Conservation (phyloP, 1,140 invertebrate genomes). For the Drosophila athabasca region DNA sequence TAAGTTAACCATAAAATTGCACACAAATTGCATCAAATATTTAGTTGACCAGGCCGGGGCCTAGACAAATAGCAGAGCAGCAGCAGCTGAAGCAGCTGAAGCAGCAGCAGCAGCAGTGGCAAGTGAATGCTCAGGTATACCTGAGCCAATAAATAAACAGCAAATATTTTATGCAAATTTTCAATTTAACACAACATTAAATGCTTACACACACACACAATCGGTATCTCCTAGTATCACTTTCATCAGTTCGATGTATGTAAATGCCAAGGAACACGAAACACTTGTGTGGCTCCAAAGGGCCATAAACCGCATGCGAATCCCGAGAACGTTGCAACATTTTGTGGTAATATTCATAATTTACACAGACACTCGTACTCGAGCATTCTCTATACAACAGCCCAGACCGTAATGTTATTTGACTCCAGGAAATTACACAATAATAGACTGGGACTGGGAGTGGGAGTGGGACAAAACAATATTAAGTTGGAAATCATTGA, state of each 20-base stretch:
- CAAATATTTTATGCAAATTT: constrained; percentile 82
- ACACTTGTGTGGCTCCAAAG: constrained; percentile 71
- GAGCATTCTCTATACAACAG: no score
- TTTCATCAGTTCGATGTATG: constrained; percentile 47
- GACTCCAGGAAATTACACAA: constrained; percentile 59
- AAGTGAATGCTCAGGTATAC: background rate
- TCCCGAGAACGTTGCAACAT: constrained; percentile 42
- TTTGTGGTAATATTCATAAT: constrained; percentile 77
- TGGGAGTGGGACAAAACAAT: background rate
- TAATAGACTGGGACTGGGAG: background rate
- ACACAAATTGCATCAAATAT: constrained; percentile 80
- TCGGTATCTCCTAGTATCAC: background rate
- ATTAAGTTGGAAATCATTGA: constrained; percentile 66
- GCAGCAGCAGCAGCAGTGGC: background rate
- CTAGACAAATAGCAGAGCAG: constrained; percentile 36
- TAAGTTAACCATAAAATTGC: constrained; percentile 76
- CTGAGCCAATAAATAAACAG: constrained; percentile 74
- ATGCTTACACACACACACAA: constrained; percentile 43
- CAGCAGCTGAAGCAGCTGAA: background rate
- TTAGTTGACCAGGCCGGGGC: constrained; percentile 60
- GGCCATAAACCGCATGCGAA: constrained; percentile 53
- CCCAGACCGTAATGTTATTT: constrained; percentile 65
- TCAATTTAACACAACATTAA: constrained; percentile 82
- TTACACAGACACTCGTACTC: constrained; percentile 41
- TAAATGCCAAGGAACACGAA: constrained; percentile 53